Evolutionary conservation across 1,140 invertebrate genomes (phyloP).

Genomic region (Gerris buenoi): DNA sequence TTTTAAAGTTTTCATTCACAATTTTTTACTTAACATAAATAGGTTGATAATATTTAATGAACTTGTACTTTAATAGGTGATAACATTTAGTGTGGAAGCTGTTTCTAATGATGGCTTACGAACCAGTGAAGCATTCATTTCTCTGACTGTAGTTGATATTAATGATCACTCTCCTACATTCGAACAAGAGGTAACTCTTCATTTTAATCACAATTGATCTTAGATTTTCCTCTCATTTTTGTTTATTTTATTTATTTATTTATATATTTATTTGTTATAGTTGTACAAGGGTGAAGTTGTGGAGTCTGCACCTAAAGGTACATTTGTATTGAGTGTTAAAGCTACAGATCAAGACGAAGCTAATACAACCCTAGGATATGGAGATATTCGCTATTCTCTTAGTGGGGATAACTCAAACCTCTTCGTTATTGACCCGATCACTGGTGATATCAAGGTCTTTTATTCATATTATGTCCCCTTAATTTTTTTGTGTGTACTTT

Average conservation of each 20-base stretch:
- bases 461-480: too few species aligned
- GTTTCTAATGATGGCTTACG: constrained; percentile 48
- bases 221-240: too few species aligned
- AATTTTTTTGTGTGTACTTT: too few species aligned
- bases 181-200: constrained; percentile 36
- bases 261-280: too few species aligned
- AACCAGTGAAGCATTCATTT: constrained; percentile 45
- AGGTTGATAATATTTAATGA: too few species aligned
- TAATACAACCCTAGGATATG: constrained; percentile 44
- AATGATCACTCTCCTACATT: constrained; percentile 69
- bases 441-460: constrained; percentile 47
- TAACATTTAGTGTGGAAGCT: constrained; percentile 54
- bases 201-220: too few species aligned
- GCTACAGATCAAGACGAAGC: constrained; percentile 55
- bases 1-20: too few species aligned
- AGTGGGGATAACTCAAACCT: constrained; percentile 53
- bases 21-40: too few species aligned
- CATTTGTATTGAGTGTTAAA: constrained; percentile 47
- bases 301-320: constrained; percentile 51
- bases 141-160: constrained; percentile 52
- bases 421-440: constrained; percentile 50
- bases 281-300: constrained; percentile 50
- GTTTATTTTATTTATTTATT: too few species aligned
- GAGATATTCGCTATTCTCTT: constrained; percentile 48
- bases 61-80: too few species aligned